Conservation (phyloP, 2,113 vertebrate species). For the Callithrix jacchus region DNA sequence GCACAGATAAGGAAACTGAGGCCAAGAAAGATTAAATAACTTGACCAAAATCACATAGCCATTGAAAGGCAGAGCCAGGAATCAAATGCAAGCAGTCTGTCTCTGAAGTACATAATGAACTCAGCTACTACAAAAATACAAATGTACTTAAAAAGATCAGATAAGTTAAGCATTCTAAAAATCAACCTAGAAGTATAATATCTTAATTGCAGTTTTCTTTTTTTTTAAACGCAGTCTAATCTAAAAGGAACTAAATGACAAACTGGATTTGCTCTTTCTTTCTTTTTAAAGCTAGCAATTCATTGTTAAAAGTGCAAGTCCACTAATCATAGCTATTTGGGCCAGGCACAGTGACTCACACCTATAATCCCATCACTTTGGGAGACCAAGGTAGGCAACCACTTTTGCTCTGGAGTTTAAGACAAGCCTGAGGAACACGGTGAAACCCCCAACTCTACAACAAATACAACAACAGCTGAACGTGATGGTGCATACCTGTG, state of each 20-base stretch:
- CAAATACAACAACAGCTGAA: no score
- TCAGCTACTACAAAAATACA: not conserved
- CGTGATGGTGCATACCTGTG: no score
- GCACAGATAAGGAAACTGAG: not conserved
- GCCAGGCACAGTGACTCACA: no score
- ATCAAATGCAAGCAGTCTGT: not conserved
- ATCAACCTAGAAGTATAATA: not conserved
- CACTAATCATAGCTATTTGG: not conserved
- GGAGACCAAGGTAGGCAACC: no score
- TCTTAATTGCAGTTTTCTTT: not conserved
- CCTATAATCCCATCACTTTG: no score
- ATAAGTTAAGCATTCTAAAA: not conserved
- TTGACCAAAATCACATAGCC: not conserved
- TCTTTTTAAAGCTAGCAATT: constrained; percentile 8
- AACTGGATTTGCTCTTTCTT: not conserved
- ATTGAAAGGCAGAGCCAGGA: no score
- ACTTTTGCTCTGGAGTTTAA: no score
- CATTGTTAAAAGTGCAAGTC: not conserved
- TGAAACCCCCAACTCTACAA: no score
- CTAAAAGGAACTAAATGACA: not conserved
- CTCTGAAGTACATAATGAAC: not conserved
- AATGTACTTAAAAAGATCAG: not conserved
- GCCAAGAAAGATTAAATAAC: not conserved
- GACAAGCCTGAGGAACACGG: no score
- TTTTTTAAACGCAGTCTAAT: not conserved